phyloP scores from a whole-genome alignment of 1,140 invertebrate genomes.

The Drosophila parabipectinata region DNA sequence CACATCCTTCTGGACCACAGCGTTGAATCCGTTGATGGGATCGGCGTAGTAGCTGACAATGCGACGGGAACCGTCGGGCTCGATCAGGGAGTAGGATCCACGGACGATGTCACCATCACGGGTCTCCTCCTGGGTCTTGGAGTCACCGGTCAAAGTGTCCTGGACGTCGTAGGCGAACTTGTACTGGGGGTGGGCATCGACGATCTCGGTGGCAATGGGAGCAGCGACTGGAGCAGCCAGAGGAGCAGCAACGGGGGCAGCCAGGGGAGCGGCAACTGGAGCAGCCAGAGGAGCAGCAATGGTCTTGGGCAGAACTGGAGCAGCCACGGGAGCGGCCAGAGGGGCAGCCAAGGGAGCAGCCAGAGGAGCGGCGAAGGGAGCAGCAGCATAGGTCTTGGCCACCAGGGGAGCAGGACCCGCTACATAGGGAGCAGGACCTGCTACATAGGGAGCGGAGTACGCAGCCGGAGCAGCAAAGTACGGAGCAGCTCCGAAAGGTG shows the following conservation, averaged over 20 bases:
- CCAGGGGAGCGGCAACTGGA: conserved; percentile 53
- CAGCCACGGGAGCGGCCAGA: conserved; percentile 43
- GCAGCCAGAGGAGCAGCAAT: conserved; percentile 56
- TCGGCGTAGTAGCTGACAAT: conserved; percentile 86
- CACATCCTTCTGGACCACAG: conserved; percentile 86
- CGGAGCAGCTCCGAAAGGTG: conserved; percentile 51
- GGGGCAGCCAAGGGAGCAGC: conserved; percentile 33
- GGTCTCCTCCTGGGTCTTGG: conserved; percentile 86
- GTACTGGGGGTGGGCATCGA: conserved; percentile 86
- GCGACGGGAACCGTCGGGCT: conserved; percentile 86
- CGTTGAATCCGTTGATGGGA: conserved; percentile 86
- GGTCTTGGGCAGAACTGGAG: conserved; percentile 32
- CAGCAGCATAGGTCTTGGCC: conserved; percentile 57
- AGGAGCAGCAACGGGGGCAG: conserved; percentile 61
- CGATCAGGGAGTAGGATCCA: conserved; percentile 86
- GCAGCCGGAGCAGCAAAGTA: conserved; percentile 55
- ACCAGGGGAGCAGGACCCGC: conserved; percentile 42
- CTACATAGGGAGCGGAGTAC: conserved; percentile 49
- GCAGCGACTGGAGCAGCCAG: conserved; percentile 38
- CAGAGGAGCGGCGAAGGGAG: conserved; percentile 59
- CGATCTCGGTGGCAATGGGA: conserved; percentile 68
- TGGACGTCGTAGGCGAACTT: conserved; percentile 85
- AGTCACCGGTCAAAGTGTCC: conserved; percentile 86
- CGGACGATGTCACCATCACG: conserved; percentile 86
- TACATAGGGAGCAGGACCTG: conserved; percentile 39